A percentile compares a stretch with the other conserved stretches of the same genome.
These are phyloP conservation scores for Arizona elegans DNA, from an alignment of 2,113 vertebrate species.

Conservation along the genomic window DNA sequence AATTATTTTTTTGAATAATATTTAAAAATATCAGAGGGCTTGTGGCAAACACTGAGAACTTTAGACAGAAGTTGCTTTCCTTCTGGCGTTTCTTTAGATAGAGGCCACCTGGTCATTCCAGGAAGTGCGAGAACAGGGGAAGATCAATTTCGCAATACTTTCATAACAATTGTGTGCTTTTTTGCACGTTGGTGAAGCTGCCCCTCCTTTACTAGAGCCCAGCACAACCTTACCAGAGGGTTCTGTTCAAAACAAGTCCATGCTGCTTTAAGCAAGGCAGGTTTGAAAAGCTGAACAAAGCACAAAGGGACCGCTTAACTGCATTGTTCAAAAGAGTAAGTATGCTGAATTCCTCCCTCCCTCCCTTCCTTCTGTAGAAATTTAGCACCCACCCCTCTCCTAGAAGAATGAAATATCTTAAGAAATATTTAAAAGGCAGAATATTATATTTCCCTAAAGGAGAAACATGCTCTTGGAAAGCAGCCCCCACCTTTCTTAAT, in stretches of 20 bases:
- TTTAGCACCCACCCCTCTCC: no score
- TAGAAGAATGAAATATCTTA: no score
- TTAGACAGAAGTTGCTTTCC: not conserved
- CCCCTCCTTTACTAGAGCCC: not conserved
- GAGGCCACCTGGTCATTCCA: not conserved
- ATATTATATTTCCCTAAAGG: no score
- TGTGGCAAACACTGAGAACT: not conserved
- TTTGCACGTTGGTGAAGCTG: fast-evolving
- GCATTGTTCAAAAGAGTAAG: no score
- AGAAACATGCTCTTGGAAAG: no score
- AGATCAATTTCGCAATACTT: not conserved
- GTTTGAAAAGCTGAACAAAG: not conserved
- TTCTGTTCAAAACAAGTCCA: not conserved
- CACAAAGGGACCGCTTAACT: no score
- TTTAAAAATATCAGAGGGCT: not conserved
- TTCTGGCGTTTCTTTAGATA: not conserved
- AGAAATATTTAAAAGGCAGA: no score
- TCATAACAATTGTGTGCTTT: not conserved
- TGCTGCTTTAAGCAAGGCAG: not conserved
- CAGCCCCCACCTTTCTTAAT: no score
- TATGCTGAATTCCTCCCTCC: no score
- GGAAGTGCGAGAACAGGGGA: not conserved
- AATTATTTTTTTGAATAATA: not conserved
- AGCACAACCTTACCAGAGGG: no score
- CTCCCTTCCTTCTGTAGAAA: no score